Evolutionary conservation across 2,888 invertebrate genomes (phyloP).

Genomic region (Hyposoter didymator): DNA sequence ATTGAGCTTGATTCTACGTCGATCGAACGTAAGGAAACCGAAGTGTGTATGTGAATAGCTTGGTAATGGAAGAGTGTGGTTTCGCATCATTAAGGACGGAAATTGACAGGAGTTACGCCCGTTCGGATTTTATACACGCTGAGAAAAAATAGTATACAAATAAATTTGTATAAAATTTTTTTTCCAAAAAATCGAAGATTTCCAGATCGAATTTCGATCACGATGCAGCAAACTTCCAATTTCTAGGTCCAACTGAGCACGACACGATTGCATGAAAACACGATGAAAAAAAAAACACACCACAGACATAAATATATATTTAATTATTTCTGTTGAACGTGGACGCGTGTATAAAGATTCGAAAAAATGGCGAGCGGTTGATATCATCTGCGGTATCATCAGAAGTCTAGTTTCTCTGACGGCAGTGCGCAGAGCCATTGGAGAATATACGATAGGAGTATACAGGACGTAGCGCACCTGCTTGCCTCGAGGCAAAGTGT

Average conservation of each 20-base stretch:
- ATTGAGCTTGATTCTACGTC: constrained; percentile 26
- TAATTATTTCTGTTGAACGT: background rate
- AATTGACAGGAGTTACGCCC: background rate
- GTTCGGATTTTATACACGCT: background rate
- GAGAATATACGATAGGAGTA: constrained; percentile 71
- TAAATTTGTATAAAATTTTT: background rate
- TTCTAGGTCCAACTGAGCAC: background rate
- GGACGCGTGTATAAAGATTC: constrained; percentile 54
- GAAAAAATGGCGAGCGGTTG: constrained; percentile 44
- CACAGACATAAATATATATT: background rate
- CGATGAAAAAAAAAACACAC: background rate
- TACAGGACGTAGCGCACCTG: constrained; percentile 80
- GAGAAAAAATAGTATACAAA: background rate
- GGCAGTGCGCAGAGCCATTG: constrained; percentile 62
- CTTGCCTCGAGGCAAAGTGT: constrained; percentile 78
- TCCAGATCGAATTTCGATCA: background rate
- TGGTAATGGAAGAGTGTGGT: background rate
- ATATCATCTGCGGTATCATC: constrained; percentile 64
- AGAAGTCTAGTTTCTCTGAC: constrained; percentile 34
- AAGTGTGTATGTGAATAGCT: background rate
- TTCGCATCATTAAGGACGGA: background rate
- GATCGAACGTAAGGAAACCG: background rate
- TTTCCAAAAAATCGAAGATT: background rate
- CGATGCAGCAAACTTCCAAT: constrained; percentile 10
- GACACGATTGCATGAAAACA: constrained; percentile 8